phyloP scores from a whole-genome alignment of 1,140 invertebrate genomes.

The Drosophila bipectinata region DNA sequence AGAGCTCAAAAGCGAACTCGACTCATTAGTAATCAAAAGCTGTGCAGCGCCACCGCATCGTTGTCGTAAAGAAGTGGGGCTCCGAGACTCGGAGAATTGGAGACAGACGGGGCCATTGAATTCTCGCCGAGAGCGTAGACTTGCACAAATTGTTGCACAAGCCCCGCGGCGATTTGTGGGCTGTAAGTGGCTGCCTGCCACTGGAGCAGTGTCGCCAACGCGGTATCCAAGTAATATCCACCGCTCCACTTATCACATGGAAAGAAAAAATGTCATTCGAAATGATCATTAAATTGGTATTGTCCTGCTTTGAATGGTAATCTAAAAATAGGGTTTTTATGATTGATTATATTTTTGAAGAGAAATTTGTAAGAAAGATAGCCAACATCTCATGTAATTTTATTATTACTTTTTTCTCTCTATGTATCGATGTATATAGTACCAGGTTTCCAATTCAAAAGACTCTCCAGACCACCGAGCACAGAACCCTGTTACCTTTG shows the following conservation, averaged over 20 bases:
- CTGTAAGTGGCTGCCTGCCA: conserved; percentile 51
- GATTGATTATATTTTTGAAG: not conserved
- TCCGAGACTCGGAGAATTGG: conserved; percentile 5
- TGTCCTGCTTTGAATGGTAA: not conserved
- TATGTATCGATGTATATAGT: conserved; percentile 7
- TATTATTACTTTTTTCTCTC: not conserved
- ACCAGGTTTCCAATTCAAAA: conserved; percentile 6
- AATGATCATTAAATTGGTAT: not conserved
- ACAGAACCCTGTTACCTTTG: conserved; percentile 55
- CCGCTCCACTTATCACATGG: conserved; percentile 3
- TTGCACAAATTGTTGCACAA: conserved; percentile 76
- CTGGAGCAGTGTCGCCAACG: conserved; percentile 69
- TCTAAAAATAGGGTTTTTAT: not conserved
- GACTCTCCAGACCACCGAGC: conserved; percentile 28
- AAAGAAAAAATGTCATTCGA: not conserved
- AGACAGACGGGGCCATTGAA: conserved; percentile 40
- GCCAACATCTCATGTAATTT: not conserved
- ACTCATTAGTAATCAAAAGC: conserved; percentile 80
- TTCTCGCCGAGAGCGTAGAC: conserved; percentile 54
- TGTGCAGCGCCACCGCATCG: conserved; percentile 43
- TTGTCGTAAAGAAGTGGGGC: conserved; percentile 4
- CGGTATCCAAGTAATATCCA: conserved; percentile 27
- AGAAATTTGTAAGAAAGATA: not conserved
- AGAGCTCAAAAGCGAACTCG: conserved; percentile 40
- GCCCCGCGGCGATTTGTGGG: conserved; percentile 44